Conservation (phyloP, 2,888 invertebrate genomes). For the Cosmia trapezina region DNA sequence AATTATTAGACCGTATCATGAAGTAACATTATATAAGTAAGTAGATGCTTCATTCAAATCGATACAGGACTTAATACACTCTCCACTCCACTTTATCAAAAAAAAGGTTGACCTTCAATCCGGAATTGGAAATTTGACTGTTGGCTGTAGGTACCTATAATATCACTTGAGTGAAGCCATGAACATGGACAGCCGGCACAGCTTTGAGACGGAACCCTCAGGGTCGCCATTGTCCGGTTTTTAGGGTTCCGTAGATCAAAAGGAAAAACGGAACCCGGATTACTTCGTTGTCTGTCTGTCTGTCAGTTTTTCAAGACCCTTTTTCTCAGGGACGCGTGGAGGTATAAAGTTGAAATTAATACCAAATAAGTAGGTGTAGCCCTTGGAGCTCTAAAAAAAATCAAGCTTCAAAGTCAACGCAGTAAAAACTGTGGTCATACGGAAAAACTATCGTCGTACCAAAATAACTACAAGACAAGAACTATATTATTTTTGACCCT, state of each 20-base stretch:
- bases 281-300: too few relatives aligned
- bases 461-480: not conserved
- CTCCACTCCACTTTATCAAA: not conserved
- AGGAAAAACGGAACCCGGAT: too few relatives aligned
- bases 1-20: not conserved
- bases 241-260: too few relatives aligned
- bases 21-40: not conserved
- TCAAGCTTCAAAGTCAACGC: too few relatives aligned
- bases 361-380: too few relatives aligned
- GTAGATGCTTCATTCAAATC: not conserved
- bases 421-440: too few relatives aligned
- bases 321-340: too few relatives aligned
- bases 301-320: too few relatives aligned
- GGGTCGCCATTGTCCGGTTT: not conserved
- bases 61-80: not conserved
- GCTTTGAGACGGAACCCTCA: not conserved
- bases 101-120: not conserved
- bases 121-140: not conserved
- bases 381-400: too few relatives aligned
- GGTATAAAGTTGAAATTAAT: too few relatives aligned
- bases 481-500: conserved; percentile 15
- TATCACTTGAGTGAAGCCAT: not conserved
- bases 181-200: not conserved
- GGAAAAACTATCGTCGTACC: not conserved
- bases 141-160: not conserved